Conservation (phyloP, 1,140 invertebrate genomes). For the Drosophila trapezifrons region DNA sequence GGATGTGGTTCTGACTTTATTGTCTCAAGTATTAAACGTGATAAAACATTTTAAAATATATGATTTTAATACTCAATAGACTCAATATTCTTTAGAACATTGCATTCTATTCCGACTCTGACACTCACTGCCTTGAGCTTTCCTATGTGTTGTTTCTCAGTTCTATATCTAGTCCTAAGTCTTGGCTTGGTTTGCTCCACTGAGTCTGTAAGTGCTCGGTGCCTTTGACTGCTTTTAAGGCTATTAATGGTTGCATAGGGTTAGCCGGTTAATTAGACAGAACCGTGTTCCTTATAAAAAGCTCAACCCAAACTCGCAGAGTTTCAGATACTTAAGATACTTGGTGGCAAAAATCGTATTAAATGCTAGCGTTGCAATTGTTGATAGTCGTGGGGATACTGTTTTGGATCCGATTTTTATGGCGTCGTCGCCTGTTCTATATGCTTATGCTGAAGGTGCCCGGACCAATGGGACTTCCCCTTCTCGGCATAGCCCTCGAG, state of each 20-base stretch:
- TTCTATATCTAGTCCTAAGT: too few relatives aligned
- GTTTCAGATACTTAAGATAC: not conserved
- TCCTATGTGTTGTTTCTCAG: too few relatives aligned
- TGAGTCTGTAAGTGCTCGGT: not conserved
- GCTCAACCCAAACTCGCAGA: not conserved
- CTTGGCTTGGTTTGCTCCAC: too few relatives aligned
- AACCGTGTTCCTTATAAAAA: not conserved
- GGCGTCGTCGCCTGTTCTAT: slow-evolving; percentile 64
- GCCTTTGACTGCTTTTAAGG: not conserved
- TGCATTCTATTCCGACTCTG: too few relatives aligned
- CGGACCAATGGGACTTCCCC: slow-evolving; percentile 62
- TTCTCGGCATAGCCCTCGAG: slow-evolving; percentile 46
- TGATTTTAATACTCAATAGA: too few relatives aligned
- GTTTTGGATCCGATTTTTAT: slow-evolving; percentile 55
- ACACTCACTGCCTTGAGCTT: too few relatives aligned
- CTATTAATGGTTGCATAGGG: not conserved
- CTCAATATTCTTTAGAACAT: too few relatives aligned
- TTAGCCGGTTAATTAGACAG: not conserved
- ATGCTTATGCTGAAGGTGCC: slow-evolving; percentile 50
- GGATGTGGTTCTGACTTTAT: not conserved
- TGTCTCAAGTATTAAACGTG: too few relatives aligned
- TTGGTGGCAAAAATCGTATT: not conserved
- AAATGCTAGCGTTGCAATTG: not conserved
- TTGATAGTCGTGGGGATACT: slow-evolving; percentile 1
- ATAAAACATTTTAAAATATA: too few relatives aligned